Base-by-base conservation (phyloP, 2,888 invertebrate genomes). In the Trachelus stipa region DNA sequence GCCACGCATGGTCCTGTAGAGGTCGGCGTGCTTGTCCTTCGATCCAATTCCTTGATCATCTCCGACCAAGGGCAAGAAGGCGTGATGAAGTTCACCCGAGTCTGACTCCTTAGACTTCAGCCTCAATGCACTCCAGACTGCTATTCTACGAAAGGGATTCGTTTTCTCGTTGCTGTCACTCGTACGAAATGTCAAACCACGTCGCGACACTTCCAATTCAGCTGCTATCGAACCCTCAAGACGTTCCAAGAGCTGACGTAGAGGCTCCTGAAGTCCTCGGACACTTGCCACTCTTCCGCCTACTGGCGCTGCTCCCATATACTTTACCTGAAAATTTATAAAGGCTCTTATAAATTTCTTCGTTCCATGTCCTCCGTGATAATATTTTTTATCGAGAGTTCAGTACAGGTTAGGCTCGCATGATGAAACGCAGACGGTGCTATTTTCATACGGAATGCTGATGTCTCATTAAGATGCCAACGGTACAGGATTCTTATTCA, bases 81-180 rank as follows among this genome's bases (percentile, higher is more conserved):
- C 97, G 89, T 94, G 96, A 86, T 94, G 93, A 35, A 93, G 88
- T 37, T 93, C 93, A 75, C 87, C 87, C 12, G 84, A 83, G 12
- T 83, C 12, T 11, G 76, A 81, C 68, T 78, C 82, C 69, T 85
- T 87, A 9, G 85, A 84, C 23, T 89, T 88, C 4, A 97, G 96
- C 91, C 97, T 96, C 2, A 98, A 95, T 0, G 97, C 97, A 31
- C 97, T 97, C 98, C 98, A 98, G 2, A 98, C 97, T 1, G 97
- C 97, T 91, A 98, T 98, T 73, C 97, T 96, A 33, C 97, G 96
- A 88, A 97, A 98, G 2, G 97, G 96, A 88, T 97, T 97, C 76
- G 96, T 92, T 77, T 92, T 92, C 79, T 91, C 90, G 75, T 83
- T 86, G 0, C 83, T 79, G 12, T 90, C 90, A 15, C 85, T 80